These are phyloP conservation scores for Metopolophium dirhodum DNA, from an alignment of 1,140 invertebrate species.

Conservation along the genomic window DNA sequence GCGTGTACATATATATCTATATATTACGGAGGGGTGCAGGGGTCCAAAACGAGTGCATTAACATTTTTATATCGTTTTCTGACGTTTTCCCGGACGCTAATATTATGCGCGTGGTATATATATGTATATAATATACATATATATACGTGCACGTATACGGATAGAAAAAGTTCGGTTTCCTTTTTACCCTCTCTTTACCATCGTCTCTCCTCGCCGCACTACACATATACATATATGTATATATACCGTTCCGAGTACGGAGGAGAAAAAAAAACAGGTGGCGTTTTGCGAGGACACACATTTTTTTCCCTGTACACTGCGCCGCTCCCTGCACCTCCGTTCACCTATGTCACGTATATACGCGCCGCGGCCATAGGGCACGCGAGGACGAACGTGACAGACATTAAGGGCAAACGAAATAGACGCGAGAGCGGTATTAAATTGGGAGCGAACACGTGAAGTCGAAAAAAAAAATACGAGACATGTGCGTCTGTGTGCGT, in stretches of 20 bases:
- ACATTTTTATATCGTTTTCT: slow-evolving; percentile 57
- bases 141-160: not conserved
- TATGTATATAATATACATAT: not conserved
- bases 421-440: not conserved
- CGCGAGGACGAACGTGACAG: slow-evolving; percentile 47
- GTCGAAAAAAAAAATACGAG: slow-evolving; percentile 6
- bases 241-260: not conserved
- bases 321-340: not conserved
- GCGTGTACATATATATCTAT: not conserved
- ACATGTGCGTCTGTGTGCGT: not conserved
- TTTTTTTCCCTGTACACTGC: not conserved
- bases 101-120: slow-evolving; percentile 25
- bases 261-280: slow-evolving; percentile 40
- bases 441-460: slow-evolving; percentile 31
- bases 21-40: not conserved
- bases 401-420: slow-evolving; percentile 51
- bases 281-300: slow-evolving; percentile 43
- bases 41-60: slow-evolving; percentile 54
- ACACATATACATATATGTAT: not conserved
- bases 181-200: slow-evolving; percentile 4
- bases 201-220: not conserved
- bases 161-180: slow-evolving; percentile 54
- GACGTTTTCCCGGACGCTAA: slow-evolving; percentile 50
- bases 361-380: not conserved
- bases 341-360: slow-evolving; percentile 6